A percentile compares a stretch with the other conserved stretches of the same genome.
Conservation (phyloP, 1,140 invertebrate species). For the Trichoplusia ni region DNA sequence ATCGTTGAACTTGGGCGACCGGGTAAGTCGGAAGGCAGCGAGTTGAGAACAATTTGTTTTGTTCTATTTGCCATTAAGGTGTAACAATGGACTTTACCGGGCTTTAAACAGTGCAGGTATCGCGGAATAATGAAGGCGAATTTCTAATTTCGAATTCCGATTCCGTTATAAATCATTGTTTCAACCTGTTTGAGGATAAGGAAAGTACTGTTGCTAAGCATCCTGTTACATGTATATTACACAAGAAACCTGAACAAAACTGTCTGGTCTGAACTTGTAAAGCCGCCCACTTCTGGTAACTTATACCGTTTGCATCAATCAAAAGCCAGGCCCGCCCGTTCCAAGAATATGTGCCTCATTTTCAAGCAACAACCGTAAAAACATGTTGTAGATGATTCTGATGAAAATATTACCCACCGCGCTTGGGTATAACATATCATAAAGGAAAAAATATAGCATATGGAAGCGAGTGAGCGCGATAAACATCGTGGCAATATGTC, state of each 20-base stretch:
- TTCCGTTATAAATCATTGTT: background rate
- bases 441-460: slow-evolving; percentile 40
- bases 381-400: slow-evolving; percentile 31
- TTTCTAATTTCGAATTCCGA: background rate
- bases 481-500: slow-evolving; percentile 40
- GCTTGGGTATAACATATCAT: slow-evolving; percentile 34
- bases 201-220: background rate
- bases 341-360: slow-evolving; percentile 25
- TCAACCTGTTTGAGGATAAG: background rate
- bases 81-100: background rate
- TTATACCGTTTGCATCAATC: slow-evolving; percentile 32
- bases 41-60: slow-evolving; percentile 13
- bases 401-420: slow-evolving; percentile 42
- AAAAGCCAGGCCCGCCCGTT: background rate
- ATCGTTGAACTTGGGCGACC: slow-evolving; percentile 18
- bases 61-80: slow-evolving; percentile 5
- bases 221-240: background rate
- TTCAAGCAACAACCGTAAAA: slow-evolving; percentile 26
- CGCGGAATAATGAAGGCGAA: background rate
- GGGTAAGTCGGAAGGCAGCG: background rate
- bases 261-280: slow-evolving; percentile 13
- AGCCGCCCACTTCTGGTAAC: background rate
- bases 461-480: slow-evolving; percentile 21
- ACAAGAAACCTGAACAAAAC: slow-evolving; percentile 7
- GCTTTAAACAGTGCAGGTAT: background rate